Evolutionary conservation across 2,888 invertebrate species (phyloP).

Genomic region (Lamellibrachia columna): DNA sequence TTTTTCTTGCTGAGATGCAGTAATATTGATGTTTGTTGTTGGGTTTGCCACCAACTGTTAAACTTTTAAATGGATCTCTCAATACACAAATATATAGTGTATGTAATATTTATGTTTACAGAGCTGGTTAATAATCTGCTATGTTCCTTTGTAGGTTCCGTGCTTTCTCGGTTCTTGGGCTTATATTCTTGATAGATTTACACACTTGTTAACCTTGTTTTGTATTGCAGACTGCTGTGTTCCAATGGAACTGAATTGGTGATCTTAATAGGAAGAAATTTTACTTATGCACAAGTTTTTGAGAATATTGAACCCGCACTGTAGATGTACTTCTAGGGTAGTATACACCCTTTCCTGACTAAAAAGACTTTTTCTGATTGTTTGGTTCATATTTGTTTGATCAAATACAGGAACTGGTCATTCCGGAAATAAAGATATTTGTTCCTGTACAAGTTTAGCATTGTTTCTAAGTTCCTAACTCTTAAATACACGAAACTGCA

Average conservation of each 20-base stretch:
- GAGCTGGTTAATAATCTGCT: no score
- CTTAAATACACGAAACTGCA: neutral
- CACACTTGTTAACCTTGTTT: neutral
- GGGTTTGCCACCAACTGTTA: no score
- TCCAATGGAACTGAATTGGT: neutral
- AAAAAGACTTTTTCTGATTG: neutral
- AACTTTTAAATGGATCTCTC: no score
- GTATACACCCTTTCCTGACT: neutral
- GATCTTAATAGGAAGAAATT: neutral
- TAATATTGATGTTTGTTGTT: no score
- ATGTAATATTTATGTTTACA: no score
- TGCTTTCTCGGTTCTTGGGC: neutral
- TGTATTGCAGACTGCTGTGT: neutral
- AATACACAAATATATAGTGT: no score
- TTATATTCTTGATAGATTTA: neutral
- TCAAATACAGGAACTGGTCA: neutral
- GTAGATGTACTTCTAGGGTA: neutral
- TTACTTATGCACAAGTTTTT: neutral
- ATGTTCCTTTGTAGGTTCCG: no score
- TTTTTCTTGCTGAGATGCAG: no score
- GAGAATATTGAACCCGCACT: neutral
- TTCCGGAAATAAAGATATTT: neutral
- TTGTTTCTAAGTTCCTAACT: neutral
- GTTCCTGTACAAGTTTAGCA: neutral
- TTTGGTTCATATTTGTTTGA: neutral